Percentiles rank a stretch among this genome's conserved stretches.
These are phyloP conservation scores for Amblyjoppa proteus DNA, from an alignment of 2,888 invertebrate genomes.

Conservation along the genomic window DNA sequence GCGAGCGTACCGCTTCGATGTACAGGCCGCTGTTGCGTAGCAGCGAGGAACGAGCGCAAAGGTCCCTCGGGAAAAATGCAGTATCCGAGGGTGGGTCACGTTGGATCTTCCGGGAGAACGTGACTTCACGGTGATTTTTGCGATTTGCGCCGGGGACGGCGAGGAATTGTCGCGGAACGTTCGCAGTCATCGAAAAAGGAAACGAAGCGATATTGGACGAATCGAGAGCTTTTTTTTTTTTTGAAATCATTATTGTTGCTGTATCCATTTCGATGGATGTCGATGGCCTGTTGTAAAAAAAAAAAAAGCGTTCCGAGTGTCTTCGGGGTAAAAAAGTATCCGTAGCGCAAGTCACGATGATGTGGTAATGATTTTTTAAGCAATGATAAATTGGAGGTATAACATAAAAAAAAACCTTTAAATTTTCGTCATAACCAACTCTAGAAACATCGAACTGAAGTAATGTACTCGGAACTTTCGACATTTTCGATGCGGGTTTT, in stretches of 20 bases:
- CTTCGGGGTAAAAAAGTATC: no score
- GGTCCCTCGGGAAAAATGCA: slow-evolving; percentile 54
- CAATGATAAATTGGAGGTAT: no score
- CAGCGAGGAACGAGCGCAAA: slow-evolving; percentile 44
- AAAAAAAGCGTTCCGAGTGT: no score
- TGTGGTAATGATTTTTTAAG: no score
- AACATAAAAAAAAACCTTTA: no score
- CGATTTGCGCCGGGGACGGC: slow-evolving; percentile 50
- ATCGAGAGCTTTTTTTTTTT: background rate
- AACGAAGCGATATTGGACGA: background rate
- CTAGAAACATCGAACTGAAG: no score
- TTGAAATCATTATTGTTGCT: background rate
- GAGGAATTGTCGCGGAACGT: slow-evolving; percentile 21
- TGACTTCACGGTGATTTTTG: slow-evolving; percentile 65
- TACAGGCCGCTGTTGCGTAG: slow-evolving; percentile 34
- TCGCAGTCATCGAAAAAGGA: slow-evolving; percentile 1
- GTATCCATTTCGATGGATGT: background rate
- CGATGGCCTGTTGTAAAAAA: no score
- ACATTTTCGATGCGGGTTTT: no score
- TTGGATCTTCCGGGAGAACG: slow-evolving; percentile 64
- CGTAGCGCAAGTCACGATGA: no score
- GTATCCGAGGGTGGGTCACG: slow-evolving; percentile 64
- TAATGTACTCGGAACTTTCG: no score
- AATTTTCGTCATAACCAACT: no score
- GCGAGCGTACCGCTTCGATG: background rate